Evolutionary conservation across 64 coral and sea anemone species (phyloP), one percentile per base, ranked within the genome.

Genomic region (Porites australiensis): DNA sequence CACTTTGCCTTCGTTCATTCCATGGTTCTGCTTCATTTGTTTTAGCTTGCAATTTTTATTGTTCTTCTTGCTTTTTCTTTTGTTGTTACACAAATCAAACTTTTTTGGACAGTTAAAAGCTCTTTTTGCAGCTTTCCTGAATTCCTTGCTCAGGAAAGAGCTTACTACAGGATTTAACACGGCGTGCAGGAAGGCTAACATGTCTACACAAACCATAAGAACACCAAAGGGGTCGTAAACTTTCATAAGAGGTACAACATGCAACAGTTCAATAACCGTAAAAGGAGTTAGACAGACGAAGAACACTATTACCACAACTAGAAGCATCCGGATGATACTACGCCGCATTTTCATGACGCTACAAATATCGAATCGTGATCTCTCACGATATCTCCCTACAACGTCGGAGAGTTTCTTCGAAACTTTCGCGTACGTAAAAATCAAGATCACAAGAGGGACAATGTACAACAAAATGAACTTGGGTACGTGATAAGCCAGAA

Each of bases 91-190:
- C 4, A 50, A 1, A 65, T 66, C 80, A 21, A 8, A 10, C 19
- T 65, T 55, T 20, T 21, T 13, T 3, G 86, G 23, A 44, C 45
- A 74, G 3, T 49, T 59, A 8, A 88, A 61, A 23, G 73, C 81
- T n/a, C 64, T 62, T 44, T 87, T 93, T 64, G 82, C 79, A 16
- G 79, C 90, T 9, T 87, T 82, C 21, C 90, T 82, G 62, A 93
- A 93, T 50, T 82, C 79, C n/a, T 78, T 74, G 46, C 79, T 77
- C 82, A 87, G 78, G 51, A 93, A 87, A 5, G 79, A 75, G 44
- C 68, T 72, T 3, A 87, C 51, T 14, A 93, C 14, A 11, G 90
- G 90, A 57, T 87, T 93, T 11, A 93, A 53, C 10, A 93, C 67
- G 3, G 90, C 71, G 50, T 93, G 79, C 46, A 16, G 87, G 52